These are phyloP conservation scores for Rallus limicola DNA, from an alignment of 2,113 vertebrate species.

Conservation along the genomic window DNA sequence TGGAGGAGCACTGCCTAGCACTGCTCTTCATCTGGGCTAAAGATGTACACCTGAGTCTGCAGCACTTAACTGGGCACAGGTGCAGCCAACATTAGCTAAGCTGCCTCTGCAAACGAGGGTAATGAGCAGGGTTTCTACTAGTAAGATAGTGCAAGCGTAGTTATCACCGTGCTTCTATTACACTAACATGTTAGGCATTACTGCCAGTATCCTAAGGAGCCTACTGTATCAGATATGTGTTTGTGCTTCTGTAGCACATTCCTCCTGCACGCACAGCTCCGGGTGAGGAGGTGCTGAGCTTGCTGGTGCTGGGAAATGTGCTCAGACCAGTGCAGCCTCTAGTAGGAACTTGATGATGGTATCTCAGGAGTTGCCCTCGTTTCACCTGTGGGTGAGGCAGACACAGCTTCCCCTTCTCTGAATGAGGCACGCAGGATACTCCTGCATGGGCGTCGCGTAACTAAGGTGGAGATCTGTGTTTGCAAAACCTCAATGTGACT, in stretches of 20 bases:
- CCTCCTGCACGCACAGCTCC: neutral
- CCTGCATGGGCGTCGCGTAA: neutral
- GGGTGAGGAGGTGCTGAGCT: neutral
- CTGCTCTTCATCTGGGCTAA: neutral
- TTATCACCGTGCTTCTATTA: neutral
- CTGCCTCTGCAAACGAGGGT: neutral
- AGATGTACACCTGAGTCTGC: neutral
- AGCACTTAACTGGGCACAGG: neutral
- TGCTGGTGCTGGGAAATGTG: neutral
- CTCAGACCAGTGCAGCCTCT: slow-evolving; percentile 17
- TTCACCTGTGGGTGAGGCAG: neutral
- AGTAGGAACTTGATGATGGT: neutral
- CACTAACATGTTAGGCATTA: rapidly evolving
- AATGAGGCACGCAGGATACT: neutral
- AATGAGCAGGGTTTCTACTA: too few relatives aligned
- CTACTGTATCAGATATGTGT: neutral
- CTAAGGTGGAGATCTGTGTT: neutral
- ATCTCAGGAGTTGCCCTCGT: neutral
- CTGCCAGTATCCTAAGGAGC: neutral
- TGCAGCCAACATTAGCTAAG: neutral
- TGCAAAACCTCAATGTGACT: neutral
- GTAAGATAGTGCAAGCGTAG: neutral
- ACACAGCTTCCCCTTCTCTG: neutral
- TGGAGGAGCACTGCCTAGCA: rapidly evolving
- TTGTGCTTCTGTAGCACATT: neutral